These are phyloP conservation scores for Glyptemys insculpta DNA, from an alignment of 2,797 vertebrate genomes.

Conservation along the genomic window DNA sequence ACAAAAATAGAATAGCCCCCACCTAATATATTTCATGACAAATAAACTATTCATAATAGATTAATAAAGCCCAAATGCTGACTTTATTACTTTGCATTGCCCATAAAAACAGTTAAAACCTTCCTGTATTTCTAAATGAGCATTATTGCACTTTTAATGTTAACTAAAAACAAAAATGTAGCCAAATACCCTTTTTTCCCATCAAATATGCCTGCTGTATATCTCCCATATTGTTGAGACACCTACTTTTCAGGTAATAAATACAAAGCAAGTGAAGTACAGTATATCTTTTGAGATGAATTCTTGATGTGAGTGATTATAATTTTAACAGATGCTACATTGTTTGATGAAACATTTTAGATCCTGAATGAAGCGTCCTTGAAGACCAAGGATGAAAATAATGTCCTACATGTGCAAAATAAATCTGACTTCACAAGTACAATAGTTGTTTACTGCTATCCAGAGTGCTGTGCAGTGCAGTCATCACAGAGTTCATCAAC, in stretches of 20 bases:
- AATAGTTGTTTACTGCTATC: constrained; percentile 63
- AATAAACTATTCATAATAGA: constrained; percentile 43
- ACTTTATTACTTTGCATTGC: constrained; percentile 51
- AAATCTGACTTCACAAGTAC: constrained; percentile 72
- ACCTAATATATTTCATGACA: constrained; percentile 48
- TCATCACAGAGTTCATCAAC: constrained; percentile 64
- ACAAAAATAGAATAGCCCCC: constrained; percentile 41
- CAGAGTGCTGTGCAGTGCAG: constrained; percentile 53
- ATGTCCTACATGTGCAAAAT: constrained; percentile 70
- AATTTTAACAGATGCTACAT: constrained; percentile 66
- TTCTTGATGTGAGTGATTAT: constrained; percentile 49
- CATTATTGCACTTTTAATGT: constrained; percentile 17
- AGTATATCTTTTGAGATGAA: constrained; percentile 37
- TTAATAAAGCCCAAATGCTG: constrained; percentile 51
- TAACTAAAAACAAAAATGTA: constrained; percentile 43
- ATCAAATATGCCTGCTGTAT: background rate
- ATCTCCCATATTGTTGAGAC: constrained; percentile 27
- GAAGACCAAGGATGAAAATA: constrained; percentile 68
- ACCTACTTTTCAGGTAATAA: constrained; percentile 31
- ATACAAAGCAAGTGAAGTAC: constrained; percentile 35
- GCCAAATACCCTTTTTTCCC: background rate
- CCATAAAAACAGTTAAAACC: constrained; percentile 63
- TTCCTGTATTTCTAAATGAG: constrained; percentile 60
- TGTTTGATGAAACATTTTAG: constrained; percentile 65
- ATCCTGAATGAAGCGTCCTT: constrained; percentile 59